Conservation (phyloP, 2,797 vertebrate species). For the Cossypha heuglini region DNA sequence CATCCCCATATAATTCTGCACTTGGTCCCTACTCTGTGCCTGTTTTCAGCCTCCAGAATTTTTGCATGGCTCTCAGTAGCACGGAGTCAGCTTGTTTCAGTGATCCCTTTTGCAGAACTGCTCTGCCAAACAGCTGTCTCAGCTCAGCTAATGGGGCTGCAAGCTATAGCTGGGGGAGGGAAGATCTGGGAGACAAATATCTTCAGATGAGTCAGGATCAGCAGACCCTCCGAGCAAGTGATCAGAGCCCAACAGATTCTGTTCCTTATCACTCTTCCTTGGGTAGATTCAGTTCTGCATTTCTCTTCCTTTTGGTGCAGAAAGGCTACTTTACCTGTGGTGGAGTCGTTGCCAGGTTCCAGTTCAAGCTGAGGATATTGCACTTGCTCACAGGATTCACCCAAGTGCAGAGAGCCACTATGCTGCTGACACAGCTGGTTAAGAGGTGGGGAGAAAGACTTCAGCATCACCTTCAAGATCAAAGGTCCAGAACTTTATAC, state of each 20-base stretch:
- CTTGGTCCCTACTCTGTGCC: background rate
- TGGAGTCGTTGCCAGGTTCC: background rate
- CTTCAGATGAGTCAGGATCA: background rate
- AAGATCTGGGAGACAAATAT: background rate
- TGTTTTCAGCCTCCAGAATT: background rate
- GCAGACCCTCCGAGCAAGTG: rapidly evolving
- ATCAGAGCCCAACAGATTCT: background rate
- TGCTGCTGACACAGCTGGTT: background rate
- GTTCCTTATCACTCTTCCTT: background rate
- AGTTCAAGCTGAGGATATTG: background rate
- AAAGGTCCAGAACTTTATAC: background rate
- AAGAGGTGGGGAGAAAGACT: background rate
- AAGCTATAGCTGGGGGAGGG: background rate
- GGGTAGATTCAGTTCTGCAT: background rate
- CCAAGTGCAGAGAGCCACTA: background rate
- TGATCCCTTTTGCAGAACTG: background rate
- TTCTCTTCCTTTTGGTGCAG: background rate
- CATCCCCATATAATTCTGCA: background rate
- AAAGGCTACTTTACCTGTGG: background rate
- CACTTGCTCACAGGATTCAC: background rate
- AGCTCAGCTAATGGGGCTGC: background rate
- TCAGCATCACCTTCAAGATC: background rate
- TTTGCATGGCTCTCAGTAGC: background rate
- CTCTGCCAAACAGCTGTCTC: background rate
- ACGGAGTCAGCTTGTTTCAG: background rate